A percentile compares a stretch with the other conserved stretches of the same genome.
Evolutionary conservation across 2,113 vertebrate species (phyloP).

Genomic region (Syngnathus scovelli): DNA sequence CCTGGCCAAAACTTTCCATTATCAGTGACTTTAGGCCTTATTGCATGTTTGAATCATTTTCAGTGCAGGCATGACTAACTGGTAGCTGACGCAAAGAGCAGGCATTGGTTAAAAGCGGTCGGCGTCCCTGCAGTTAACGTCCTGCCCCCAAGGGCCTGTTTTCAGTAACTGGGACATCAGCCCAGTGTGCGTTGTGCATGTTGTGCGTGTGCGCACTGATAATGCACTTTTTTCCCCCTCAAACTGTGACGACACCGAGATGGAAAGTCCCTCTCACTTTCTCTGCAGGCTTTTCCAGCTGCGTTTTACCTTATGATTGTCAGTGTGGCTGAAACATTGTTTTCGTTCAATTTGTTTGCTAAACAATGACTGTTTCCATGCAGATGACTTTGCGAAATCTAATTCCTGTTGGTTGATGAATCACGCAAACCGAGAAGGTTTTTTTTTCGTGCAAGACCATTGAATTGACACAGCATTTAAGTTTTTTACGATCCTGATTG

Average conservation of each 20-base stretch:
- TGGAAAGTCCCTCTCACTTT: constrained; percentile 55
- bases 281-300: constrained; percentile 47
- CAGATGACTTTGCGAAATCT: background rate
- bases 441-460: background rate
- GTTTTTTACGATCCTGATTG: background rate
- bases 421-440: background rate
- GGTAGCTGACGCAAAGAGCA: constrained; percentile 9
- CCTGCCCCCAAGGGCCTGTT: constrained; percentile 24
- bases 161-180: constrained; percentile 49
- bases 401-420: background rate
- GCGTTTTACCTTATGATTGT: constrained; percentile 41
- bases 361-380: background rate
- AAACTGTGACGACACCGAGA: constrained; percentile 34
- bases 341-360: background rate
- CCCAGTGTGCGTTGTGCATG: constrained; percentile 35
- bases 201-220: constrained; percentile 12
- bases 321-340: constrained; percentile 1
- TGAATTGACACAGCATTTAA: background rate
- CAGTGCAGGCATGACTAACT: constrained; percentile 3
- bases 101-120: constrained; percentile 23
- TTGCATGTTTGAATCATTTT: constrained; percentile 5
- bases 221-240: background rate
- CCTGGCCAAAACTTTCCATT: background rate
- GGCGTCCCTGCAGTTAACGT: constrained; percentile 25
- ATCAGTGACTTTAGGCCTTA: constrained; percentile 1